Conservation (phyloP, 2,797 vertebrate genomes). For the Enteromius treurensis region DNA sequence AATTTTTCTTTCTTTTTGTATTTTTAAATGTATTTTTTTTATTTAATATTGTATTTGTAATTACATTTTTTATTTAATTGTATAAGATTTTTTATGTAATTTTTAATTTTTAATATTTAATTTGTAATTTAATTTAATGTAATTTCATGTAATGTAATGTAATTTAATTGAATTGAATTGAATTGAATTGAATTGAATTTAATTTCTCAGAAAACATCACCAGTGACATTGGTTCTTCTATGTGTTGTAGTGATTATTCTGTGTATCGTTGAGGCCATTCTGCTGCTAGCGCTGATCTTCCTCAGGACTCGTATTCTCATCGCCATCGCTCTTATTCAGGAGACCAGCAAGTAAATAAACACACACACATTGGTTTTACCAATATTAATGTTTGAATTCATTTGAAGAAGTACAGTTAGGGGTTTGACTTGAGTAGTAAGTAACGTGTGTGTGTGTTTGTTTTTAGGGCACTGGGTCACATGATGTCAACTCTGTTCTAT, state of each 20-base stretch:
- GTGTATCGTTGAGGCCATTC: slow-evolving; percentile 77
- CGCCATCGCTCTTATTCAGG: slow-evolving; percentile 86
- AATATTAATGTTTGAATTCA: not conserved
- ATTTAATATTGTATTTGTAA: no score
- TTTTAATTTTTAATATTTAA: no score
- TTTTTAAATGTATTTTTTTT: no score
- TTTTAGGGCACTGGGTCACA: slow-evolving; percentile 84
- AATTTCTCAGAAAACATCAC: not conserved
- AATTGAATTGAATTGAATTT: not conserved
- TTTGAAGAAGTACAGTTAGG: not conserved
- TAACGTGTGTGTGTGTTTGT: slow-evolving; percentile 18
- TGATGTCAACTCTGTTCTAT: slow-evolving; percentile 86
- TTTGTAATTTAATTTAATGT: no score
- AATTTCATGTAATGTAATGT: no score
- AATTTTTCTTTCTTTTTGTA: no score
- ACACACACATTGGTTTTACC: slow-evolving; percentile 13
- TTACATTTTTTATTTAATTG: no score
- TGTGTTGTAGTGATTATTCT: slow-evolving; percentile 84
- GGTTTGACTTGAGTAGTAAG: not conserved
- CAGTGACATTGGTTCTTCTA: not conserved
- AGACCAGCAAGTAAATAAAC: slow-evolving; percentile 84
- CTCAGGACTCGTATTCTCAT: slow-evolving; percentile 86
- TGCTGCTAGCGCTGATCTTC: slow-evolving; percentile 85
- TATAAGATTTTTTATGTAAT: no score
- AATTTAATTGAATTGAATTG: no score